A percentile compares a stretch with the other conserved stretches of the same genome.
Evolutionary conservation across 2,797 vertebrate species (phyloP).

Genomic region (Sebastes nivosus): DNA sequence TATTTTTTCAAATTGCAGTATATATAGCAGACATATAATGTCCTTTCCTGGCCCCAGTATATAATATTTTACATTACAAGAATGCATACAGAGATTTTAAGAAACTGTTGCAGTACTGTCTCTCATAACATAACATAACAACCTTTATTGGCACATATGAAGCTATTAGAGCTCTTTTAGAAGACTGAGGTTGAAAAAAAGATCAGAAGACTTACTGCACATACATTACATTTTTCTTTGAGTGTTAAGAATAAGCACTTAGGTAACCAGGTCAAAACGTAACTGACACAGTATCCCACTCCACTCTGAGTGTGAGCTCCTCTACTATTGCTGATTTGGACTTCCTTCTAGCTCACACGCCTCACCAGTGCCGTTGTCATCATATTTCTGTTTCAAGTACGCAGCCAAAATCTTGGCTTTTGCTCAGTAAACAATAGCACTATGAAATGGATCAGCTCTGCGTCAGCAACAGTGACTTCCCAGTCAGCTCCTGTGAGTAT

Average conservation of each 20-base stretch:
- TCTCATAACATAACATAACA: not conserved
- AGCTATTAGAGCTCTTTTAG: not conserved
- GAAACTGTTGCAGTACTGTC: not conserved
- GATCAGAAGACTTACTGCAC: not conserved
- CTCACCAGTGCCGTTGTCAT: not conserved
- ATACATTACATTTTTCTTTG: not conserved
- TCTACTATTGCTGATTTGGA: not conserved
- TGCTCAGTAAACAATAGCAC: conserved; percentile 1
- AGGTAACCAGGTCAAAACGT: not conserved
- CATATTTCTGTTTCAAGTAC: not conserved
- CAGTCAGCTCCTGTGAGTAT: conserved; percentile 33
- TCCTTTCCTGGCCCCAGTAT: not conserved
- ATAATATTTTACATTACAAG: not conserved
- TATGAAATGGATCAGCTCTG: conserved; percentile 4
- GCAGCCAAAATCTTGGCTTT: not conserved
- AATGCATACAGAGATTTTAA: not conserved
- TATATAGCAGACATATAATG: too few relatives aligned
- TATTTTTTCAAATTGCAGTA: too few relatives aligned
- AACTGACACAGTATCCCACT: not conserved
- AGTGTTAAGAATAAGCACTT: not conserved
- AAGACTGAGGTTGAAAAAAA: not conserved
- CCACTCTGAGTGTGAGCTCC: not conserved
- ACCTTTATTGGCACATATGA: not conserved
- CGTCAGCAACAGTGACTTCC: conserved; percentile 36
- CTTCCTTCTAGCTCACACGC: rapidly evolving